phyloP scores from a whole-genome alignment of 1,140 invertebrate genomes.

The Brachionus asplanchnoidis region DNA sequence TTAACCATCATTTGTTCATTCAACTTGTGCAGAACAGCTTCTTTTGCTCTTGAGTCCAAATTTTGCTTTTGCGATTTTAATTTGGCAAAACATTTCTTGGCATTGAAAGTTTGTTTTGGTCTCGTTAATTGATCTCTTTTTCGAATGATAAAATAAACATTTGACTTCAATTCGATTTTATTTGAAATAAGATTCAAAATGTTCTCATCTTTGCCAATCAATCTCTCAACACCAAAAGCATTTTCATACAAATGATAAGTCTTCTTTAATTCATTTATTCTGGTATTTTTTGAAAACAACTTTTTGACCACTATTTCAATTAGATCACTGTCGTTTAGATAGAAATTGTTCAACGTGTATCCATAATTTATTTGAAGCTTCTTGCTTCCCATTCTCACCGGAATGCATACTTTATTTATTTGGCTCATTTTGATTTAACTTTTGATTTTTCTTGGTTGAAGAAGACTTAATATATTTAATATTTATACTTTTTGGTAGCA shows the following conservation, averaged over 20 bases:
- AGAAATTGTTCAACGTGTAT: neutral
- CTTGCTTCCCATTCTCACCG: conserved; percentile 9
- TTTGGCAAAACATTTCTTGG: neutral
- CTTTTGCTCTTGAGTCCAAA: neutral
- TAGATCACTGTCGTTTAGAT: neutral
- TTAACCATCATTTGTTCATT: neutral
- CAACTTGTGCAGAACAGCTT: neutral
- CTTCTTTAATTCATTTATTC: neutral
- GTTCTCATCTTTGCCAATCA: conserved; percentile 3
- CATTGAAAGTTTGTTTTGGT: neutral
- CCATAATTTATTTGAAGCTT: neutral
- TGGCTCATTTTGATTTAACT: neutral
- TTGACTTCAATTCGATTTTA: neutral
- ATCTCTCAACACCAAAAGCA: neutral
- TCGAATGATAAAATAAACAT: neutral
- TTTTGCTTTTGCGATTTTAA: neutral
- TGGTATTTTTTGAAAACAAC: neutral
- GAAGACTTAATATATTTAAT: neutral
- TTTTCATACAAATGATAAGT: neutral
- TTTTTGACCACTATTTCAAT: neutral
- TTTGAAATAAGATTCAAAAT: neutral
- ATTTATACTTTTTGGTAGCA: neutral
- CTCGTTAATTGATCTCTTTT: neutral
- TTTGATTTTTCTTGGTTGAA: too few relatives aligned
- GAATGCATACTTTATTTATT: neutral